Base-by-base conservation (phyloP, 2,797 vertebrate genomes). In the Masticophis lateralis region DNA sequence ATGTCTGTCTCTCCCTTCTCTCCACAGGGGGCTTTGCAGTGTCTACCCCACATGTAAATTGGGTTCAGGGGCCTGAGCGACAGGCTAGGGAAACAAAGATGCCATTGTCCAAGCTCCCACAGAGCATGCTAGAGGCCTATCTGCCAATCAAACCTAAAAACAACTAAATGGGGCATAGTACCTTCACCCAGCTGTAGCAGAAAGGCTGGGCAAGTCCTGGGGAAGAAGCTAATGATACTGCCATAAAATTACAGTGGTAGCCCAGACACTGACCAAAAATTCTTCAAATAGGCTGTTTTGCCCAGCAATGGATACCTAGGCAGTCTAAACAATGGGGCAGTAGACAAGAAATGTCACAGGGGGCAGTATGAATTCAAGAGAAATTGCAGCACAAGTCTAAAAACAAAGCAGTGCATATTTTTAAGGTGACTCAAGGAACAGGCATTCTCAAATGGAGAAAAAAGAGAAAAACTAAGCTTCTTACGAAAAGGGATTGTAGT, bases 31-130 rank as follows among this genome's bases (percentile, higher is more conserved):
- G 89, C 92, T 92, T 95, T 96, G 97, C 96, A 92, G 97, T 98
- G 98, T 98, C 98, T 98, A 98, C 97, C 98, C 98, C 98, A 98
- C 98, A 98, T 98, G 98, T 98, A 98, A 98, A 98, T 98, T 98
- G 98, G 97, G 98, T 97, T 97, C 98, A 98, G 98, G 98, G 98
- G 94, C 83, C 92, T 92, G 92, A 91, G 87, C 11, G 9, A 91
- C 92, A 94, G 93, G 60, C 91, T 95, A 94, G 96, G 97, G 97
- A 97, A 98, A 98, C 98, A 98, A 98, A 98, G 96, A 97, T 97
- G 95, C 97, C 98, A 98, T 98, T 98, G 98, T 98, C 98, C 96
- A 87, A 94, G 96, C 97, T 95, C 96, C 97, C 96, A 98, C 98
- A 96, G 97, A 97, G 97, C 97, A 97, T 97, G 95, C 96, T 97